Conservation (phyloP, 1,140 invertebrate species). For the Drosophila funebris region DNA sequence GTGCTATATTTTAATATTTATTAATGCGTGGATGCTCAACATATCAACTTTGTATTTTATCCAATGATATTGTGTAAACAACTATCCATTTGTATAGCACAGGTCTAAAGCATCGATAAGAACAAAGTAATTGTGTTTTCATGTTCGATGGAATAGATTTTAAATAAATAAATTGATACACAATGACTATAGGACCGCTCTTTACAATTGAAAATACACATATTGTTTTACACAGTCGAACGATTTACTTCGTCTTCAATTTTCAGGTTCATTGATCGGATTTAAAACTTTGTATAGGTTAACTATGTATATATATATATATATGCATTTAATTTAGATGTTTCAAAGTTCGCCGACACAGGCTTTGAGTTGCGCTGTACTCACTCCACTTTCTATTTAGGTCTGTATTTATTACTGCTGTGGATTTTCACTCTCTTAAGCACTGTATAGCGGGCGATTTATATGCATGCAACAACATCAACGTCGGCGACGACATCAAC, state of each 20-base stretch:
- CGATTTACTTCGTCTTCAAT: neutral
- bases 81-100: too few species aligned
- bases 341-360: conserved; percentile 12
- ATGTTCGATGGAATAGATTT: neutral
- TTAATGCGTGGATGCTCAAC: neutral
- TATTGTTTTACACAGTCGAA: neutral
- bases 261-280: conserved; percentile 51
- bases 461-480: conserved; percentile 29
- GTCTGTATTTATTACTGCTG: conserved; percentile 19
- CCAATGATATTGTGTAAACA: neutral
- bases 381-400: conserved; percentile 68
- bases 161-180: neutral
- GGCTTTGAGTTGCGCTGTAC: conserved; percentile 31
- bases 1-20: conserved; percentile 22
- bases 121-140: neutral
- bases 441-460: conserved; percentile 9
- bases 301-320: conserved; percentile 8
- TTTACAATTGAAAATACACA: neutral
- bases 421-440: conserved; percentile 42
- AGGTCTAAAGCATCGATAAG: too few species aligned
- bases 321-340: neutral
- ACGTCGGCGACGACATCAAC: conserved; percentile 16
- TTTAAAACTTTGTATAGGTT: conserved; percentile 15
- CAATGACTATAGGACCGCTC: too few species aligned
- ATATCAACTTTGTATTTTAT: conserved; percentile 5